Base-by-base conservation (phyloP, 2,113 vertebrate genomes). In the Upupa epops region DNA sequence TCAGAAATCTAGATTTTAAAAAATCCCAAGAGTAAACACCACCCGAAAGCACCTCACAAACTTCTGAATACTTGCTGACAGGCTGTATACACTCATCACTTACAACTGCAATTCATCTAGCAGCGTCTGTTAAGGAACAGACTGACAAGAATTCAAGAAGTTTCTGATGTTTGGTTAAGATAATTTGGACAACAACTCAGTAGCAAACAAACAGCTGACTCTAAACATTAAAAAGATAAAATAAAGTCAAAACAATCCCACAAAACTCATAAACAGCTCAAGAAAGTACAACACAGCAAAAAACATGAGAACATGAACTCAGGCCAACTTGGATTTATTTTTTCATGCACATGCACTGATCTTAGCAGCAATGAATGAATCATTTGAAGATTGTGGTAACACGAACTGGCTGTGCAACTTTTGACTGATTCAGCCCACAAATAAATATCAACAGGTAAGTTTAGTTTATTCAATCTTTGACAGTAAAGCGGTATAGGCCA, bases 131-230 rank as follows among this genome's bases (percentile, higher is more conserved):
- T 72, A 36, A 45, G 56, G 10, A 78, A 72, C 46, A 20, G 46
- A 48, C 46, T 48, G 46, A 17, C 46, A 48, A 48, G 17, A 48
- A 18, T 42, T 42, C 40, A 42, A 42, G 40, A 42, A 74, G 8
- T 34, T 71, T 74, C 51, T 73, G 64, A 89, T 88, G 72, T 83
- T 95, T 88, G 54, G 36, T 91, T 96, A 91, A 76, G 90, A 82
- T 52, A 69, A 55, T 82, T 80, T 93, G 34, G 90, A 94, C 66
- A 86, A 74, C 49, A 95, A 77, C 58, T 58, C 91, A 92, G 94
- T 55, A 65, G 88, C 87, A 95, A 93, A 96, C 63, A 96, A 96
- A 94, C 65, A 72, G 65, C n/a, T 37, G 37, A 65, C 83, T 86
- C 74, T 64, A 82, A 95, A 80, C 42, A 76, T 34, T 22, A 73